These are phyloP conservation scores for Tiliacea aurago DNA, from an alignment of 2,888 invertebrate genomes.

Conservation along the genomic window DNA sequence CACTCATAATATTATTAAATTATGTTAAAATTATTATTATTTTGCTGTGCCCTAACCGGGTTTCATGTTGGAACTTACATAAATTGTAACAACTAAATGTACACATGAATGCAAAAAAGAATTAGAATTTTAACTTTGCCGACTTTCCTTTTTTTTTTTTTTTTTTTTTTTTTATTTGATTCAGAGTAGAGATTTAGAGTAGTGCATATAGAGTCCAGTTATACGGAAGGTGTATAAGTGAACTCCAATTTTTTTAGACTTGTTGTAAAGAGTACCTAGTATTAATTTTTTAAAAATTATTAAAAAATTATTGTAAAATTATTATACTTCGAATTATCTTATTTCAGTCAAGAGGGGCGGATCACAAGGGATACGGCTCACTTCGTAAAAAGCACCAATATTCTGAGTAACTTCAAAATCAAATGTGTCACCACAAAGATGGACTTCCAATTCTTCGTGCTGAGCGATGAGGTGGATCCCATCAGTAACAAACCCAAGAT, in stretches of 20 bases:
- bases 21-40: no score
- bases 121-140: background rate
- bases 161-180: no score
- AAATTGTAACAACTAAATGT: no score
- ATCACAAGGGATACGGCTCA: constrained; percentile 26
- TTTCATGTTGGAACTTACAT: no score
- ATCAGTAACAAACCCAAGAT: constrained; percentile 6
- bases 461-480: constrained; percentile 33
- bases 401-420: constrained; percentile 33
- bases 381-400: constrained; percentile 13
- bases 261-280: background rate
- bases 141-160: no score
- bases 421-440: constrained; percentile 52
- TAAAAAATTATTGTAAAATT: no score
- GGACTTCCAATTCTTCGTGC: constrained; percentile 59
- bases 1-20: no score
- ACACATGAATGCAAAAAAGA: no score
- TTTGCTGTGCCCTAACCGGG: no score
- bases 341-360: constrained; percentile 50
- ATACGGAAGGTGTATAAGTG: background rate
- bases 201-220: background rate
- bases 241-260: background rate
- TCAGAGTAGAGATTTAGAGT: background rate
- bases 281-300: background rate
- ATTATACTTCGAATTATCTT: background rate